phyloP scores from a whole-genome alignment of 2,113 vertebrate species.

The Labeo rohita region DNA sequence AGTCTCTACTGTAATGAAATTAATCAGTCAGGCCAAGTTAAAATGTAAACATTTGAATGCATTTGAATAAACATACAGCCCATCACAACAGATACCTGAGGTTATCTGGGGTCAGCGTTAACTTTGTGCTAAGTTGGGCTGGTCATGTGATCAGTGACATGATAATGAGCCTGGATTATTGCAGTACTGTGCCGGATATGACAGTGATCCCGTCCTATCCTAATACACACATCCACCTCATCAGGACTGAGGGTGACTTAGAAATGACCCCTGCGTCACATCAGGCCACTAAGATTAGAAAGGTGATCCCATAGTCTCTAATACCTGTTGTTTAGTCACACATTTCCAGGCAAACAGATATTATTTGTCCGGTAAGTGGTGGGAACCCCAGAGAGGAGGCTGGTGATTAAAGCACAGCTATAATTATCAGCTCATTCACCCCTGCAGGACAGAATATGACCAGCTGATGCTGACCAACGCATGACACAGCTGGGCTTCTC shows the following conservation, averaged over 20 bases:
- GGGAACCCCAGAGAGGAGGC: neutral
- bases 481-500: neutral
- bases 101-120: neutral
- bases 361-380: neutral
- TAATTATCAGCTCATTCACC: slow-evolving; percentile 2
- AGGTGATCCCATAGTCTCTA: neutral
- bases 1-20: neutral
- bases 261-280: slow-evolving; percentile 1
- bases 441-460: neutral
- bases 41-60: neutral
- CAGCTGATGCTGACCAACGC: neutral
- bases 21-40: too few relatives aligned
- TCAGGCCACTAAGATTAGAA: neutral
- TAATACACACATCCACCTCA: slow-evolving; percentile 9
- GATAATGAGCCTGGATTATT: slow-evolving; percentile 6
- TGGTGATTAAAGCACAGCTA: slow-evolving; percentile 13
- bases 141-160: slow-evolving; percentile 18
- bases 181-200: neutral
- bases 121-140: neutral
- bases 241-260: slow-evolving; percentile 12
- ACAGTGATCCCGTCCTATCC: slow-evolving; percentile 19
- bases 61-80: neutral
- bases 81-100: neutral
- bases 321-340: neutral
- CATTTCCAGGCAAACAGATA: neutral